Conservation (phyloP, 2,888 invertebrate species). For the Polia nebulosa region DNA sequence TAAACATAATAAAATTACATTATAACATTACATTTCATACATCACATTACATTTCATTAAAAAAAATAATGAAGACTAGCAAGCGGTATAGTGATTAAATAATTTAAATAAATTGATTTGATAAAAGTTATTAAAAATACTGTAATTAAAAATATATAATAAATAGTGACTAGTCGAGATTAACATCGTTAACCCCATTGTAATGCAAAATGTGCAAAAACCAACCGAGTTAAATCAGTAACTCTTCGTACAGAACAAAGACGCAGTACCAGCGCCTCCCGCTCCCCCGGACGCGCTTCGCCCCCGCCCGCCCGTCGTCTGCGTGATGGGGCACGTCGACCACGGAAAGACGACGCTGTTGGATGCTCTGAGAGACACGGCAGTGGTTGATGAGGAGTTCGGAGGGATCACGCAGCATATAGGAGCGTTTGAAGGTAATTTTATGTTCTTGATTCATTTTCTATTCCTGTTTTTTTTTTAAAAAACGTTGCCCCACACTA, state of each 20-base stretch:
- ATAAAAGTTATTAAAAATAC: no score
- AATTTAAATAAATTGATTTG: no score
- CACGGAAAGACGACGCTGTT: conserved; percentile 99
- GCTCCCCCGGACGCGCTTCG: conserved; percentile 92
- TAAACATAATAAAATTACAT: no score
- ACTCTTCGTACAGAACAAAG: conserved; percentile 80
- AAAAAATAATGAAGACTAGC: no score
- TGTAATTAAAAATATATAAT: no score
- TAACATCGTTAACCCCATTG: no score
- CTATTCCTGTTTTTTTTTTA: neutral
- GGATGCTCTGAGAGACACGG: conserved; percentile 96
- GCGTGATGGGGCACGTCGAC: conserved; percentile 99
- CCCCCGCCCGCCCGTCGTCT: conserved; percentile 97
- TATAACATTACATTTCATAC: no score
- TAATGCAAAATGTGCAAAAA: neutral
- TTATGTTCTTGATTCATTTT: no score
- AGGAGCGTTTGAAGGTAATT: conserved; percentile 97
- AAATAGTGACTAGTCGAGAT: no score
- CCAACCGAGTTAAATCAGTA: neutral
- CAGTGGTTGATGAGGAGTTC: conserved; percentile 97
- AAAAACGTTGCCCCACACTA: no score
- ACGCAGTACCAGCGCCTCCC: conserved; percentile 92
- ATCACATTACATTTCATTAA: no score
- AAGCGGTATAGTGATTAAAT: no score
- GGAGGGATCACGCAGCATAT: conserved; percentile 99